Evolutionary conservation across 2,888 invertebrate genomes (phyloP).

Genomic region (Leptinotarsa haldemani): DNA sequence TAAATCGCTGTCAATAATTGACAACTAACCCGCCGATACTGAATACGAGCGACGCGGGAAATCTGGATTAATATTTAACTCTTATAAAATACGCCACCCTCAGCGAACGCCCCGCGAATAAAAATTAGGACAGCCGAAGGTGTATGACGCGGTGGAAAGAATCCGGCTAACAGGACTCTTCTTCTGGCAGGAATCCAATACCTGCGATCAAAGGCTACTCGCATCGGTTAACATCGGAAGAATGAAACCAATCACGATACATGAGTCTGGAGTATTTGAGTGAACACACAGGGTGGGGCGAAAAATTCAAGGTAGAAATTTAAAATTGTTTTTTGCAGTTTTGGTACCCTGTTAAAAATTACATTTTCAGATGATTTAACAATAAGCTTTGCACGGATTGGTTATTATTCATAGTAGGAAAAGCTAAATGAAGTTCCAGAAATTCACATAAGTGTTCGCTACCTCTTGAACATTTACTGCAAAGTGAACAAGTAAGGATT

Average conservation of each 20-base stretch:
- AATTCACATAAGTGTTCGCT: too few relatives aligned
- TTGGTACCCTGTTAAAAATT: too few relatives aligned
- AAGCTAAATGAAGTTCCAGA: too few relatives aligned
- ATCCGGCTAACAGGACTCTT: constrained; percentile 1
- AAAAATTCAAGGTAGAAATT: not conserved
- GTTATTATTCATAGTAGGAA: too few relatives aligned
- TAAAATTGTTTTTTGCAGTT: too few relatives aligned
- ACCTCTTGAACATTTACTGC: too few relatives aligned
- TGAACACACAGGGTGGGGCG: not conserved
- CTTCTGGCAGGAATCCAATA: constrained; percentile 5
- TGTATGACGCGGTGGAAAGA: constrained; percentile 2
- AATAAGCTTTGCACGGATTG: too few relatives aligned
- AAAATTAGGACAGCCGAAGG: not conserved
- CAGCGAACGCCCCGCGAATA: not conserved
- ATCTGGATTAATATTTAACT: constrained; percentile 11
- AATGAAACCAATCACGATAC: constrained; percentile 12
- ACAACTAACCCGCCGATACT: not conserved
- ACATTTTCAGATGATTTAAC: too few relatives aligned
- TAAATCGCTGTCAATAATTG: not conserved
- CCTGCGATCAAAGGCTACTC: constrained; percentile 17
- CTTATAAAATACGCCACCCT: constrained; percentile 3
- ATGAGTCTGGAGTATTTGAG: not conserved
- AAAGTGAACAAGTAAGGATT: too few relatives aligned
- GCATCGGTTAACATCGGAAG: constrained; percentile 6
- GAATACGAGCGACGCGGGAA: not conserved